Conservation (phyloP, 2,888 invertebrate genomes). For the Agrotis puta region DNA sequence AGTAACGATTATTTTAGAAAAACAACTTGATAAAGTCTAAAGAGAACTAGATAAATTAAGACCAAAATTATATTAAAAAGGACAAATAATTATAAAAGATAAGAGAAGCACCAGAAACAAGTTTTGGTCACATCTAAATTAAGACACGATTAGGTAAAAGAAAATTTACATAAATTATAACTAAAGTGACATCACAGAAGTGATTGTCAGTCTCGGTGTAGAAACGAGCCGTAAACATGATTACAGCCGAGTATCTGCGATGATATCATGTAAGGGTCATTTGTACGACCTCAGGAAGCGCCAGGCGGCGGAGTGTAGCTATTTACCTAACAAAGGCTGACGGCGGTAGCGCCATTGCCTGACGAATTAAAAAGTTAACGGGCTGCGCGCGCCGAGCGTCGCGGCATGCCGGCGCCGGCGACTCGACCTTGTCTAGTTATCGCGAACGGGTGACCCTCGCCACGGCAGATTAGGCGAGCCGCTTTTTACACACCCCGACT, state of each 20-base stretch:
- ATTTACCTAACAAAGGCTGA: constrained; percentile 81
- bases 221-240: constrained; percentile 52
- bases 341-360: constrained; percentile 81
- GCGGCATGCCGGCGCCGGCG: constrained; percentile 87
- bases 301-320: constrained; percentile 72
- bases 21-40: not conserved
- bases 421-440: constrained; percentile 90
- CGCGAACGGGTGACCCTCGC: constrained; percentile 88
- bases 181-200: constrained; percentile 61
- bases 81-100: constrained; percentile 57
- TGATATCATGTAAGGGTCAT: constrained; percentile 64
- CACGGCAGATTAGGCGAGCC: constrained; percentile 81
- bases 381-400: constrained; percentile 82
- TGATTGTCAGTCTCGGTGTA: constrained; percentile 55
- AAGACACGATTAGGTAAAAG: constrained; percentile 67
- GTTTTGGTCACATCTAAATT: constrained; percentile 66
- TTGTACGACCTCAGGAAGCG: constrained; percentile 61
- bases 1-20: not conserved
- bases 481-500: constrained; percentile 72
- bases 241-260: constrained; percentile 57
- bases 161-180: constrained; percentile 68
- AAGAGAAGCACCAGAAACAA: constrained; percentile 55
- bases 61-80: constrained; percentile 14
- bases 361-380: constrained; percentile 89
- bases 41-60: constrained; percentile 6